These are phyloP conservation scores for Furnarius figulus DNA, from an alignment of 2,113 vertebrate genomes.

Conservation along the genomic window DNA sequence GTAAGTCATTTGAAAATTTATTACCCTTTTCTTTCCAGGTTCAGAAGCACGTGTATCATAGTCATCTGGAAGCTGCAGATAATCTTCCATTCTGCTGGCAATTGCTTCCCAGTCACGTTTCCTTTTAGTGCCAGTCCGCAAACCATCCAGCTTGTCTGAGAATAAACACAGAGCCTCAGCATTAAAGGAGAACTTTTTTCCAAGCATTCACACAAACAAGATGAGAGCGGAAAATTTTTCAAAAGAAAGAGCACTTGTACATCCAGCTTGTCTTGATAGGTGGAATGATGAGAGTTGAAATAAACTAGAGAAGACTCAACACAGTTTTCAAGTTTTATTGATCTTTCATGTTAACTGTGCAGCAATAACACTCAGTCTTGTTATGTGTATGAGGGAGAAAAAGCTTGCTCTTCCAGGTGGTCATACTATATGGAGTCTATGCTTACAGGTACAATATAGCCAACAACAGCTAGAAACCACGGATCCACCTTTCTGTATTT, in stretches of 20 bases:
- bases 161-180: constrained; percentile 76
- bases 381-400: constrained; percentile 19
- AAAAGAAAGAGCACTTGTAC: constrained; percentile 44
- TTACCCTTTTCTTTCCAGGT: constrained; percentile 96
- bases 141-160: constrained; percentile 96
- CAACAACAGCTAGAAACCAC: not conserved
- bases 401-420: not conserved
- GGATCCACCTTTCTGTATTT: not conserved
- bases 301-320: constrained; percentile 56
- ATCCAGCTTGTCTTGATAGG: constrained; percentile 59
- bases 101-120: constrained; percentile 88
- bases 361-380: constrained; percentile 2
- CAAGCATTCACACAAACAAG: constrained; percentile 54
- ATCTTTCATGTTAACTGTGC: constrained; percentile 19
- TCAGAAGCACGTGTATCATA: constrained; percentile 94
- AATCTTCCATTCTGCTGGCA: constrained; percentile 91
- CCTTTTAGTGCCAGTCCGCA: constrained; percentile 89
- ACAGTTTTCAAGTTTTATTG: constrained; percentile 59
- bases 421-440: not conserved
- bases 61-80: constrained; percentile 96
- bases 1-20: constrained; percentile 22
- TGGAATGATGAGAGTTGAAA: constrained; percentile 37
- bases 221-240: constrained; percentile 46
- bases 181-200: constrained; percentile 63
- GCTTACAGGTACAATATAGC: constrained; percentile 29